Base-by-base conservation (phyloP, 92 coral and sea anemone species). In the Umimayanthus chanpuru region DNA sequence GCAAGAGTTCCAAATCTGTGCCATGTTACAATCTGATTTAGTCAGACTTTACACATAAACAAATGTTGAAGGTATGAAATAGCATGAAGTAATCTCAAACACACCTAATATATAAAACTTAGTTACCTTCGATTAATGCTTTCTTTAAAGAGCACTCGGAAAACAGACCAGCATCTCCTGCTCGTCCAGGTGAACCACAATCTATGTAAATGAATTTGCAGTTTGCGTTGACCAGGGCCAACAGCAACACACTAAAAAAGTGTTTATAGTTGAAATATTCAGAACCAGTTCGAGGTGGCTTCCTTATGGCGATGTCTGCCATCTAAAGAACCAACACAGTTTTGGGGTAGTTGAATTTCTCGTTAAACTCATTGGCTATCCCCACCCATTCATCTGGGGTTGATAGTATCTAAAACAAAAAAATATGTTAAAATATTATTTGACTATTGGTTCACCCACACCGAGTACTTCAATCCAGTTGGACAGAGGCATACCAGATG, bases 211-310 rank as follows among this genome's bases (percentile, higher is more conserved):
- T 2, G 30, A 83, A 83, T 56, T 83, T 83, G 40, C 67, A 83
- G 56, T 83, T 82, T 7, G 74, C 77, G 61, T 82, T 77, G 25
- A 84, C 87, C 73, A 82, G 87, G 12, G 87, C 87, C 10, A 86
- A 43, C n/a, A 86, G 36, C 14, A 86, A 50, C 7, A 86, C 89
- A 61, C 89, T 86, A 32, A 86, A 86, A n/a, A 86, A 86, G 44
- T 86, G 89, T 56, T 86, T 86, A 18, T 86, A 76, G n/a, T 87
- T 87, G 26, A 87, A 87, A 55, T 50, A 85, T 30, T 85, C 88
- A 4, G 88, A 85, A 56, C 88, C 88, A 67, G 74, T 28, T 20
- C 64, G 20, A n/a, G 28, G 15, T 5, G 88, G 88, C 38, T 71
- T 47, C 88, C 75, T 75, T 15, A 85, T 85, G 41, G 73, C 73